phyloP scores from a whole-genome alignment of 2,888 invertebrate genomes.

The Oligia strigilis region DNA sequence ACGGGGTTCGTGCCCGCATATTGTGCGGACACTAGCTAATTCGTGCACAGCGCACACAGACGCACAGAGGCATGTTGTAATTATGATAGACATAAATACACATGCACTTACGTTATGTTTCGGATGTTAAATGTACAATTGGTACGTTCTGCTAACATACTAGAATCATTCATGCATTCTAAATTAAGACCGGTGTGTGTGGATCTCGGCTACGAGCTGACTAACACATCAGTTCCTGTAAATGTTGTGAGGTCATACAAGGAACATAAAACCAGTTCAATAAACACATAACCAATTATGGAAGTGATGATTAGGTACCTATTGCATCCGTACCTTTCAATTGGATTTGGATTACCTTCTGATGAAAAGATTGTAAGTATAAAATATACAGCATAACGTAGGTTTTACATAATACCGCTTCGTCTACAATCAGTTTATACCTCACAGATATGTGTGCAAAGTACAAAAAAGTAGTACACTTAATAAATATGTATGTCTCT shows the following conservation, averaged over 20 bases:
- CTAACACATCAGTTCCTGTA: neutral
- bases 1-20: constrained; percentile 26
- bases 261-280: neutral
- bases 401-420: constrained; percentile 10
- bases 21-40: constrained; percentile 40
- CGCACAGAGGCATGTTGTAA: constrained; percentile 33
- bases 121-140: constrained; percentile 30
- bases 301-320: neutral
- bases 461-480: constrained; percentile 43
- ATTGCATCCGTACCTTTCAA: neutral
- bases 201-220: neutral
- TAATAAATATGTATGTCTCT: constrained; percentile 53
- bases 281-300: neutral
- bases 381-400: constrained; percentile 9
- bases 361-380: neutral
- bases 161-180: constrained; percentile 3
- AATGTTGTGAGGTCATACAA: neutral
- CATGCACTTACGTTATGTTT: constrained; percentile 26
- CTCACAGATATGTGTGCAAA: constrained; percentile 19
- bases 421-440: constrained; percentile 11
- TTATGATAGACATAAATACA: constrained; percentile 53
- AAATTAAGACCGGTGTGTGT: constrained; percentile 7
- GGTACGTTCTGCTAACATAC: neutral
- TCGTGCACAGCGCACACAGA: constrained; percentile 35
- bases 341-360: neutral